Percentiles rank a stretch among this genome's conserved stretches.
Conservation (phyloP, 2,888 invertebrate species). For the Xanthia togata region DNA sequence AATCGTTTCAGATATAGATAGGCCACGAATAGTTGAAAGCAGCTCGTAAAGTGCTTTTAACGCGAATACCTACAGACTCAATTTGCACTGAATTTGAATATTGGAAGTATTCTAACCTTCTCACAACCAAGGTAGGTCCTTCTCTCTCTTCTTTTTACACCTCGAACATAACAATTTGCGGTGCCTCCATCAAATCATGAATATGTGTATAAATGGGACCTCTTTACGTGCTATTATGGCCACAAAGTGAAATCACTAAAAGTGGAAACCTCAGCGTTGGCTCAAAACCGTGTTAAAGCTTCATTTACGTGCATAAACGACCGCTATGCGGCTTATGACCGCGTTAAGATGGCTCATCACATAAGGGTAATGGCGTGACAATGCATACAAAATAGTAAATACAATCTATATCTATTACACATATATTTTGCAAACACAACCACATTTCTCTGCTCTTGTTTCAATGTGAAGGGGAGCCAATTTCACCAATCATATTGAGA, state of each 20-base stretch:
- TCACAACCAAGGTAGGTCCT: background rate
- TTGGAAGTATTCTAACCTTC: background rate
- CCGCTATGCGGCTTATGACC: constrained; percentile 41
- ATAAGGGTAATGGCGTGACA: constrained; percentile 35
- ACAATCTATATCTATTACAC: constrained; percentile 14
- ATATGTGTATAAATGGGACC: background rate
- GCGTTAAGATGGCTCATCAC: constrained; percentile 49
- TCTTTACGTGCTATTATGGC: constrained; percentile 29
- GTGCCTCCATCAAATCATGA: constrained; percentile 1
- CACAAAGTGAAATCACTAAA: constrained; percentile 55
- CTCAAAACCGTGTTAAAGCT: constrained; percentile 59
- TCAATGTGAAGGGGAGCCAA: background rate
- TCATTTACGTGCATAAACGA: constrained; percentile 53
- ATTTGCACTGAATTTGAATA: constrained; percentile 27
- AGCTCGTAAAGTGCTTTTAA: constrained; percentile 35
- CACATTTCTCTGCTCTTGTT: background rate
- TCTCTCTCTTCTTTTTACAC: too few relatives aligned
- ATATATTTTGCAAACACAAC: constrained; percentile 2
- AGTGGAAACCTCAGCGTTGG: constrained; percentile 46
- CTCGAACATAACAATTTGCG: background rate
- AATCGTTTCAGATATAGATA: constrained; percentile 55
- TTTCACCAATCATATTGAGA: background rate
- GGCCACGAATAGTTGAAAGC: constrained; percentile 39
- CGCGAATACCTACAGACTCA: constrained; percentile 4
- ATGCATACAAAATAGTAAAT: constrained; percentile 49